Conservation (phyloP, 2,113 vertebrate species). For the Ceuthmochares aereus region DNA sequence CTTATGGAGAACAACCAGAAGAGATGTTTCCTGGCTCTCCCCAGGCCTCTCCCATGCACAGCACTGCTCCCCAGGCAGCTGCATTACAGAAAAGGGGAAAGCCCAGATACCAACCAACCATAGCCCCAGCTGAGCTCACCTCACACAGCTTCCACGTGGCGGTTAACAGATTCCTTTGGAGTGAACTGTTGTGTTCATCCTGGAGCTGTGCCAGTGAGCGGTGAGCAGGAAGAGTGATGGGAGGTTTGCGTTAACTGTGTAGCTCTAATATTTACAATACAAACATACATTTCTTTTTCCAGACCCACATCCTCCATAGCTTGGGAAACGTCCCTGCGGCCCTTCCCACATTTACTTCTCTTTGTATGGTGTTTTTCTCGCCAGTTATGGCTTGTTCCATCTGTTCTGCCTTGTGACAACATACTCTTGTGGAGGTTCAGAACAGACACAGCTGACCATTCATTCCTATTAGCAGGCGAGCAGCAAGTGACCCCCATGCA, state of each 20-base stretch:
- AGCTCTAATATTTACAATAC: background rate
- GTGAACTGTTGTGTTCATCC: accelerated
- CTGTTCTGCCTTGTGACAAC: background rate
- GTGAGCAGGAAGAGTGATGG: background rate
- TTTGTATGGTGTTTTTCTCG: background rate
- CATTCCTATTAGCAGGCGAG: background rate
- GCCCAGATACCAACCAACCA: accelerated
- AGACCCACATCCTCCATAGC: background rate
- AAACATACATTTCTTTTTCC: background rate
- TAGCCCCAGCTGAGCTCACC: background rate
- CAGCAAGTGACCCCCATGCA: background rate
- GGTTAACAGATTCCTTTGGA: background rate
- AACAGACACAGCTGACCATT: too few species aligned
- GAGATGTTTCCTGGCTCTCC: background rate
- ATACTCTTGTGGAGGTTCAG: background rate
- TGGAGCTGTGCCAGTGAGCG: background rate
- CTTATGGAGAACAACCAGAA: background rate
- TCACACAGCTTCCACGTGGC: background rate
- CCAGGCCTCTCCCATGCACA: background rate
- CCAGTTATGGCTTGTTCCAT: background rate
- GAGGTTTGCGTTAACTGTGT: background rate
- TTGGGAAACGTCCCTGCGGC: background rate
- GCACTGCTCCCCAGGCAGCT: background rate
- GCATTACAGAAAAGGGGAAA: background rate
- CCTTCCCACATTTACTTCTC: background rate